phyloP scores from a whole-genome alignment of 2,797 vertebrate genomes.

The Microhierax caerulescens region DNA sequence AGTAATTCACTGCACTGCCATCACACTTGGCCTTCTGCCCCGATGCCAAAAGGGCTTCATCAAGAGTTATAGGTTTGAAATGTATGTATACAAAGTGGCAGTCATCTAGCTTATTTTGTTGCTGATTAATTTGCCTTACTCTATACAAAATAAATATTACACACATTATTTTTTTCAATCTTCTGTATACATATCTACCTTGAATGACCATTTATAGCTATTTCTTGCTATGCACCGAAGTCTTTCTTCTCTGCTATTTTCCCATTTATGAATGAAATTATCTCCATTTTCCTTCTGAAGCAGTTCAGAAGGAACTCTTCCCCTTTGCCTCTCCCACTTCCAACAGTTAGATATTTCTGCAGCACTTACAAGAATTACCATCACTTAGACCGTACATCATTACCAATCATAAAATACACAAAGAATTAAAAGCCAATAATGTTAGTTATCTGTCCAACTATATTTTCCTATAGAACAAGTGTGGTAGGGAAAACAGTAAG shows the following conservation, averaged over 20 bases:
- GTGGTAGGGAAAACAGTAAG: not conserved
- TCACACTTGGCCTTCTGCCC: not conserved
- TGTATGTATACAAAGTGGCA: not conserved
- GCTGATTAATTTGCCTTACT: not conserved
- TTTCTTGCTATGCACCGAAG: not conserved
- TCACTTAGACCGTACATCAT: not conserved
- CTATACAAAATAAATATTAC: not conserved
- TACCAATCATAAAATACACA: not conserved
- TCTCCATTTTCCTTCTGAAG: not conserved
- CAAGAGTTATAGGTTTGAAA: not conserved
- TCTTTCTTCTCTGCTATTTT: not conserved
- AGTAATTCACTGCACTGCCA: not conserved
- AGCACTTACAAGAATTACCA: not conserved
- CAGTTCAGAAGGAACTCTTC: not conserved
- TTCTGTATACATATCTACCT: not conserved
- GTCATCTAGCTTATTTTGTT: not conserved
- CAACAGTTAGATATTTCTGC: not conserved
- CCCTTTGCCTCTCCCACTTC: not conserved
- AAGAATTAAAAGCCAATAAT: not conserved
- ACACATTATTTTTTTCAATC: rapidly evolving
- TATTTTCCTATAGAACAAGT: not conserved
- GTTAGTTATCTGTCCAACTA: not conserved
- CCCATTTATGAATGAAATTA: not conserved
- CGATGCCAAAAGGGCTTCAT: not conserved
- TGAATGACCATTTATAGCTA: not conserved